Percentiles rank a stretch among this genome's conserved stretches.
Conservation (phyloP, 2,888 invertebrate genomes). For the Unio pictorum region DNA sequence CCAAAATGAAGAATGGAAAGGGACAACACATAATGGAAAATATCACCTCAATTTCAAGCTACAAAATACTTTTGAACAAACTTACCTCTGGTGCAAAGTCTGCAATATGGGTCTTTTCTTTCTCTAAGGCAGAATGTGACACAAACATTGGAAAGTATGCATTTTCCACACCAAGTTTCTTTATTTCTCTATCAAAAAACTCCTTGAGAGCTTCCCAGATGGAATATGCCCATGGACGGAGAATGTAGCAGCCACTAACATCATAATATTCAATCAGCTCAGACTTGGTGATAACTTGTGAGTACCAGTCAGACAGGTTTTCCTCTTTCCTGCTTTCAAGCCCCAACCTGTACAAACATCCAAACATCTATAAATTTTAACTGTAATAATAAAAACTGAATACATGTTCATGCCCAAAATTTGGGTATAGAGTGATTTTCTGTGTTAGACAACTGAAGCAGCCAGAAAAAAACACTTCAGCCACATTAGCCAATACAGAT, state of each 20-base stretch:
- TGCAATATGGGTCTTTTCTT: conserved; percentile 96
- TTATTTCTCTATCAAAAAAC: conserved; percentile 90
- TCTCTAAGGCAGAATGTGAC: conserved; percentile 89
- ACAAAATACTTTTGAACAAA: background rate
- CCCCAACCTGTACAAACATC: conserved; percentile 77
- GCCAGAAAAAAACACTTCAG: too few relatives aligned
- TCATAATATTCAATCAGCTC: conserved; percentile 99
- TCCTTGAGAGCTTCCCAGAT: conserved; percentile 94
- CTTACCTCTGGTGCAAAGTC: conserved; percentile 98
- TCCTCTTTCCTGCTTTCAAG: conserved; percentile 94
- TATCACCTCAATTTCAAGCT: too few relatives aligned
- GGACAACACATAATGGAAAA: too few relatives aligned
- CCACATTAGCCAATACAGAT: too few relatives aligned
- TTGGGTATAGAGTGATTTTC: too few relatives aligned
- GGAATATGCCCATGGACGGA: conserved; percentile 96
- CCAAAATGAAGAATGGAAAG: too few relatives aligned
- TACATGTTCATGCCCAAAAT: too few relatives aligned
- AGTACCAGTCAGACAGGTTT: conserved; percentile 97
- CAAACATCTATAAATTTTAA: too few relatives aligned
- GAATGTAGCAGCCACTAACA: conserved; percentile 98
- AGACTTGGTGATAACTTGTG: conserved; percentile 88
- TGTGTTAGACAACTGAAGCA: too few relatives aligned
- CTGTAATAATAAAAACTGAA: too few relatives aligned
- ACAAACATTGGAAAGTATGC: conserved; percentile 99
- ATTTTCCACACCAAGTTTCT: conserved; percentile 93